Conservation (phyloP, 2,888 invertebrate genomes). For the Lasioglossum zephyrum region DNA sequence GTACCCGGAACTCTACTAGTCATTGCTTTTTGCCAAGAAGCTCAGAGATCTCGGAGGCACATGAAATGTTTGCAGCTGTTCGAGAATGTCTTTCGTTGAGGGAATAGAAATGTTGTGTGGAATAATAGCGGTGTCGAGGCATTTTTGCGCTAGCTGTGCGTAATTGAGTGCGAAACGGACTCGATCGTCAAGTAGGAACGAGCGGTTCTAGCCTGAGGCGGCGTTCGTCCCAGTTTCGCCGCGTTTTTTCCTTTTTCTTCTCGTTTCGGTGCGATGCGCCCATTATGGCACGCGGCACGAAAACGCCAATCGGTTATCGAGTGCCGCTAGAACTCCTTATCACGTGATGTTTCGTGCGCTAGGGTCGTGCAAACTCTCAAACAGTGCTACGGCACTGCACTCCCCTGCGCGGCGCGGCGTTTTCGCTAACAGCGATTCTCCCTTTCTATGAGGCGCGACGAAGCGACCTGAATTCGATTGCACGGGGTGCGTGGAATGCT, state of each 20-base stretch:
- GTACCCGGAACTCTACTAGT: too few species aligned
- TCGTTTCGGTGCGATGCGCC: slow-evolving; percentile 13
- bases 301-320: slow-evolving; percentile 25
- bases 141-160: background rate
- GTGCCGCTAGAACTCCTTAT: slow-evolving; percentile 26
- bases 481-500: slow-evolving; percentile 15
- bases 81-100: background rate
- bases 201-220: slow-evolving; percentile 9
- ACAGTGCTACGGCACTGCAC: slow-evolving; percentile 12
- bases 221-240: slow-evolving; percentile 29
- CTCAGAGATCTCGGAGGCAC: background rate
- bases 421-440: slow-evolving; percentile 39
- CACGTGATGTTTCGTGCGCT: slow-evolving; percentile 33
- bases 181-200: slow-evolving; percentile 2
- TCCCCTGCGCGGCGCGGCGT: background rate
- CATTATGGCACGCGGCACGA: slow-evolving; percentile 29
- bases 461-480: slow-evolving; percentile 54
- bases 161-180: slow-evolving; percentile 34
- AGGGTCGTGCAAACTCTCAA: slow-evolving; percentile 28
- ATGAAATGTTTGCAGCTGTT: background rate
- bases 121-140: background rate
- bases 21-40: too few species aligned
- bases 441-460: slow-evolving; percentile 48
- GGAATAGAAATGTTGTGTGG: background rate
- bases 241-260: background rate